These are phyloP conservation scores for Netelia virgata DNA, from an alignment of 2,888 invertebrate species.

Conservation along the genomic window DNA sequence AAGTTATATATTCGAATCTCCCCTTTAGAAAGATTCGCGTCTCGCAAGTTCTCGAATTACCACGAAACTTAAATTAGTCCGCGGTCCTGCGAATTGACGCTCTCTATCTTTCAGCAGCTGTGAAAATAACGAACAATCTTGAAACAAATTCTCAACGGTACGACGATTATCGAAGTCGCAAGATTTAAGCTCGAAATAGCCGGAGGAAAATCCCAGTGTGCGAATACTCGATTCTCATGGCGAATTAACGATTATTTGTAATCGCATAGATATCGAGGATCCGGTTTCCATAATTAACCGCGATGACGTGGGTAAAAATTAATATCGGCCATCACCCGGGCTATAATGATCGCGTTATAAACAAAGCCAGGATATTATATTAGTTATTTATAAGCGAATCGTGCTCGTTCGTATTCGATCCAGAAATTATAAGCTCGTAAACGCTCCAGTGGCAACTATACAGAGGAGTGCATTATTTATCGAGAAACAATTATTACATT, in stretches of 20 bases:
- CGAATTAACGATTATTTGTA: conserved; percentile 33
- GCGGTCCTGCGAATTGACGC: conserved; percentile 19
- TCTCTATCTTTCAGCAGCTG: conserved; percentile 57
- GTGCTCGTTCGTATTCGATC: background rate
- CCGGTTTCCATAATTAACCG: conserved; percentile 38
- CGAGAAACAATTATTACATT: conserved; percentile 46
- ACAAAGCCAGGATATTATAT: background rate
- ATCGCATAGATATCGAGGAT: conserved; percentile 16
- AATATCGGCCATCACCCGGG: background rate
- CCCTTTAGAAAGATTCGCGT: background rate
- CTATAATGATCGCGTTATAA: background rate
- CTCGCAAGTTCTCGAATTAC: conserved; percentile 28
- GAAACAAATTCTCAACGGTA: background rate
- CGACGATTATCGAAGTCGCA: background rate
- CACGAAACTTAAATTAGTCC: conserved; percentile 19
- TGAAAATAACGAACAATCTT: conserved; percentile 47
- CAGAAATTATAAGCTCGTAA: conserved; percentile 14
- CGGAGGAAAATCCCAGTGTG: background rate
- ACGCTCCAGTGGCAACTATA: conserved; percentile 14
- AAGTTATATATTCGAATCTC: conserved; percentile 24
- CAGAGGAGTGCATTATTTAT: conserved; percentile 3
- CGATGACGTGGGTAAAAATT: conserved; percentile 23
- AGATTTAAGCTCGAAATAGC: conserved; percentile 37
- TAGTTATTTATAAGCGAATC: background rate
- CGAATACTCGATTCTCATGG: background rate